phyloP scores from a whole-genome alignment of 2,888 invertebrate genomes.

The Ariolimax columbianus region DNA sequence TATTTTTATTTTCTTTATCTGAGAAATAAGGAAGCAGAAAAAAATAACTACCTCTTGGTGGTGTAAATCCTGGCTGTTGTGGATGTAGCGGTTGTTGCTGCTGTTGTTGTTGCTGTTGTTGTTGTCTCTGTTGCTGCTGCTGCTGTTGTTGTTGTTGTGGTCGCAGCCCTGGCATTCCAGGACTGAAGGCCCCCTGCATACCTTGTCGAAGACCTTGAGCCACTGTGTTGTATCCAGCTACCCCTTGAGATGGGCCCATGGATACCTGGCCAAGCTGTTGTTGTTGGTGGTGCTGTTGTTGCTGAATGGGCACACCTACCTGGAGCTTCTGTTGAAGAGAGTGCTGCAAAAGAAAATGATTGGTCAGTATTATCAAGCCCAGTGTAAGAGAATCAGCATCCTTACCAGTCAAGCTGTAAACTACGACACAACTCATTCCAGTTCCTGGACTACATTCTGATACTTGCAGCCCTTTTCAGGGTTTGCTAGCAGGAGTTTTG shows the following conservation, averaged over 20 bases:
- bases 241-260: slow-evolving; percentile 14
- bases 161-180: slow-evolving; percentile 26
- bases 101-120: slow-evolving; percentile 5
- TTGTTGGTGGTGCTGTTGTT: slow-evolving; percentile 44
- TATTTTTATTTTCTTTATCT: too few species aligned
- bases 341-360: slow-evolving; percentile 32
- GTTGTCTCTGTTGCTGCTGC: not conserved
- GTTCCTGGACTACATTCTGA: too few species aligned
- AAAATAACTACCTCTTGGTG: slow-evolving; percentile 65
- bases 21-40: not conserved
- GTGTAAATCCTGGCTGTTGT: slow-evolving; percentile 52
- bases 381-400: too few species aligned
- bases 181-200: slow-evolving; percentile 21
- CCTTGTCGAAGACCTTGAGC: slow-evolving; percentile 26
- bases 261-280: slow-evolving; percentile 13
- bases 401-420: too few species aligned
- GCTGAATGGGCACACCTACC: slow-evolving; percentile 4
- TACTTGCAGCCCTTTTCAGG: too few species aligned
- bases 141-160: slow-evolving; percentile 27
- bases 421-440: too few species aligned
- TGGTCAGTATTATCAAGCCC: not conserved
- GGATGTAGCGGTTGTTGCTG: slow-evolving; percentile 16
- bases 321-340: slow-evolving; percentile 39
- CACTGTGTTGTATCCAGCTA: slow-evolving; percentile 20
- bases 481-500: too few species aligned